Conservation (phyloP, 2,888 invertebrate genomes). For the Pristionchus exspectatus region DNA sequence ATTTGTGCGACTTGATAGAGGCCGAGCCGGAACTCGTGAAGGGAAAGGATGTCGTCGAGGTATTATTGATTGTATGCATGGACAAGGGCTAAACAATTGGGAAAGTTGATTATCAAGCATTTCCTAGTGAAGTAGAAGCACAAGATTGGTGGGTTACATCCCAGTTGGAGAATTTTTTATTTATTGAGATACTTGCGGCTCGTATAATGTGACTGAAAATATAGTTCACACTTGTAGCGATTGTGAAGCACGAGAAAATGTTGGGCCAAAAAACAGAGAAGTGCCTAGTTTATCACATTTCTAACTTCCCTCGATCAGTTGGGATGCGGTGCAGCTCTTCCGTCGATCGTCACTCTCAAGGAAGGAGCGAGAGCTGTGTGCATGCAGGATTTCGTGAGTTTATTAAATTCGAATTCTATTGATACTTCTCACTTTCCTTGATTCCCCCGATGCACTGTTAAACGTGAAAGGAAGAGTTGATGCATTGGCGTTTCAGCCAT, state of each 20-base stretch:
- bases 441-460: no score
- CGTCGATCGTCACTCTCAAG: constrained; percentile 88
- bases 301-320: constrained; percentile 81
- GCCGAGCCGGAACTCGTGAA: constrained; percentile 79
- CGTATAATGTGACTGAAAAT: no score
- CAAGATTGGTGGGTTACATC: neutral
- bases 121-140: neutral
- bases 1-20: constrained; percentile 86
- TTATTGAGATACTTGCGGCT: no score
- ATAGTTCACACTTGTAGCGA: no score
- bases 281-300: neutral
- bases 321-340: constrained; percentile 92
- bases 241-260: no score
- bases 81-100: neutral
- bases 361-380: constrained; percentile 85
- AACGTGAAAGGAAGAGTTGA: no score
- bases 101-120: neutral
- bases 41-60: constrained; percentile 86
- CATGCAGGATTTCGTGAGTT: constrained; percentile 96
- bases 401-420: no score
- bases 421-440: no score
- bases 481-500: no score
- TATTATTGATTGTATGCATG: constrained; percentile 59
- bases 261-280: no score
- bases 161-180: no score